Evolutionary conservation across 2,888 invertebrate genomes (phyloP).

Genomic region (Melipona beecheii): DNA sequence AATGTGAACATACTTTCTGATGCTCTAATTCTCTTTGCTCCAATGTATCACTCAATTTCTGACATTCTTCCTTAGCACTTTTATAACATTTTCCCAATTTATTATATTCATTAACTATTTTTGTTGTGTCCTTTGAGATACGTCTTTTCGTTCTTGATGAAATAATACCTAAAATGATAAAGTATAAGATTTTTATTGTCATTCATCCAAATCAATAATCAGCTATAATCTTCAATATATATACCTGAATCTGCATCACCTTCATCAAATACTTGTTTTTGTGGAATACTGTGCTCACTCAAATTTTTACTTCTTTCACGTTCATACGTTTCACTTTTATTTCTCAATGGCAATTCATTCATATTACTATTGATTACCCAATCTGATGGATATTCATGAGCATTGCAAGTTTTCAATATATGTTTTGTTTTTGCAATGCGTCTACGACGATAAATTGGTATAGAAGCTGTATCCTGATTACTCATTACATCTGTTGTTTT

Average conservation of each 20-base stretch:
- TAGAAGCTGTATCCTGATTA: slow-evolving; percentile 70
- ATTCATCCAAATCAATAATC: not conserved
- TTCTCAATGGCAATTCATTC: slow-evolving; percentile 48
- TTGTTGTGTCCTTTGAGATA: slow-evolving; percentile 14
- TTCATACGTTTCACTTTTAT: slow-evolving; percentile 66
- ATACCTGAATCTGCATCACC: slow-evolving; percentile 61
- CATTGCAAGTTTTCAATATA: slow-evolving; percentile 46
- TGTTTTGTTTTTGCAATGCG: slow-evolving; percentile 65
- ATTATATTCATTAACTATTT: slow-evolving; percentile 64
- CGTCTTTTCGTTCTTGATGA: slow-evolving; percentile 6
- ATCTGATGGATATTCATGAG: slow-evolving; percentile 43
- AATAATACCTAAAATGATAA: slow-evolving; percentile 2
- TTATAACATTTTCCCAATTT: slow-evolving; percentile 75
- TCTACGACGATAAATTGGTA: slow-evolving; percentile 55
- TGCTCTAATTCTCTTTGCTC: slow-evolving; percentile 73
- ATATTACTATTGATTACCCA: slow-evolving; percentile 14
- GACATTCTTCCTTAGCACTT: slow-evolving; percentile 63
- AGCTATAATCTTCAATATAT: not conserved
- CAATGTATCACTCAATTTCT: slow-evolving; percentile 65
- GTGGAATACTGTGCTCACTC: slow-evolving; percentile 68
- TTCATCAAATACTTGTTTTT: slow-evolving; percentile 62
- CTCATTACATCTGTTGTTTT: slow-evolving; percentile 36
- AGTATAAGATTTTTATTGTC: not conserved
- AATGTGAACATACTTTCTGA: slow-evolving; percentile 67
- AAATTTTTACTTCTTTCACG: slow-evolving; percentile 70